Base-by-base conservation (phyloP, 2,113 vertebrate species). In the Catharus minimus region DNA sequence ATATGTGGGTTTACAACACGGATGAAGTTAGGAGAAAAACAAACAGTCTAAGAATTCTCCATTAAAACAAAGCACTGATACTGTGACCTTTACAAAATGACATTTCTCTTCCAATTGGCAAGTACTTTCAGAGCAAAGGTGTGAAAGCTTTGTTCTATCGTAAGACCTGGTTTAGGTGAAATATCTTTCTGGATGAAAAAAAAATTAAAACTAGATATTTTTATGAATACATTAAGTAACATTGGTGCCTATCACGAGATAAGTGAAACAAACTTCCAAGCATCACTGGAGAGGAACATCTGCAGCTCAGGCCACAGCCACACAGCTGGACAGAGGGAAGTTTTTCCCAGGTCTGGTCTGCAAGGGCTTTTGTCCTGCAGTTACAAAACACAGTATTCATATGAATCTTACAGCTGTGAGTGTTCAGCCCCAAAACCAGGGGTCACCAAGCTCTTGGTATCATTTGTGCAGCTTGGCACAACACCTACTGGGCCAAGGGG, bases 401-500 rank as follows among this genome's bases (percentile, higher is more conserved):
- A 27, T 3, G 26, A 57, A 26, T 49, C 32, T 39, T 33, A 21
- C 28, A 74, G 26, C 10, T 15, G 5, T 14, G 49, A 61, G 18
- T 1, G 3, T 32, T 43, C 19, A 49, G 39, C 58, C 73, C 43
- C 64, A 73, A 69, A 73, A 10, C 3, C 19, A 53, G 43, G 27
- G 43, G 32, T 10, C 43, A 62, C 38, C 60, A 41, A 47, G n/a
- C 11, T 44, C n/a, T 6, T 27, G 21, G 57, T 26, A 26, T 65
- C 24, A 13, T 28, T 32, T 18, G 13, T 6, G 22, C 4, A 71
- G 24, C 52, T 13, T 24, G 26, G 49, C 30, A 62, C 23, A 15
- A 62, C 1, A 28, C 7, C 36, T 32, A 2, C 23, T 1, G 5
- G 56, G 13, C 23, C 49, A 39, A 43, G 20, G 1, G 5, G 65